phyloP scores from a whole-genome alignment of 2,888 invertebrate species.

The Pandemis cinnamomeana region DNA sequence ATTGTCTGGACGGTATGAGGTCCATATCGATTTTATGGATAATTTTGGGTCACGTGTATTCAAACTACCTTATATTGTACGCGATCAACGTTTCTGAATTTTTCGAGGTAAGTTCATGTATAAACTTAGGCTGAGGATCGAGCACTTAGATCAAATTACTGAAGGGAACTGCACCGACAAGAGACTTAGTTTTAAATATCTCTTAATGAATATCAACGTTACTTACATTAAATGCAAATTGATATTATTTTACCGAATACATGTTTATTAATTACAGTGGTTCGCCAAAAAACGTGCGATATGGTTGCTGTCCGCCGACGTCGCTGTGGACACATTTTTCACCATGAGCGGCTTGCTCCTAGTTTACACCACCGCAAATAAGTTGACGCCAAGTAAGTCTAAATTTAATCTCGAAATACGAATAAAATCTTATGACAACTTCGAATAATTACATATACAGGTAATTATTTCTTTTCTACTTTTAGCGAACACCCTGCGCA shows the following conservation, averaged over 20 bases:
- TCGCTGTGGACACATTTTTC: conserved; percentile 21
- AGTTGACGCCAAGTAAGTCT: conserved; percentile 42
- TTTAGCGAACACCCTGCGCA: too few relatives aligned
- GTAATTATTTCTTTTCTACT: too few relatives aligned
- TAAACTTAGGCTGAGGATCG: too few relatives aligned
- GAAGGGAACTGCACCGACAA: too few relatives aligned
- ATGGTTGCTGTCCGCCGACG: neutral
- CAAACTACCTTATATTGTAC: conserved; percentile 10
- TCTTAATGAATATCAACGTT: too few relatives aligned
- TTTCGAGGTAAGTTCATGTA: conserved; percentile 3
- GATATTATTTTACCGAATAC: neutral
- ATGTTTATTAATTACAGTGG: conserved; percentile 2
- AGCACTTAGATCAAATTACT: too few relatives aligned
- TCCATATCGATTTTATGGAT: conserved; percentile 39
- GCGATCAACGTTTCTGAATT: conserved; percentile 14
- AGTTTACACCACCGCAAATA: conserved; percentile 19
- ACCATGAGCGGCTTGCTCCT: conserved; percentile 21
- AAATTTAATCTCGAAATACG: neutral
- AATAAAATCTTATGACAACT: neutral
- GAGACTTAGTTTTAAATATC: too few relatives aligned
- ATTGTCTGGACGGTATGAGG: conserved; percentile 40
- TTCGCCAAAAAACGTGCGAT: conserved; percentile 1
- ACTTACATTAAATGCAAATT: neutral
- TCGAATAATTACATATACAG: too few relatives aligned
- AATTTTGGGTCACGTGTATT: conserved; percentile 29